Conservation (phyloP, 2,888 invertebrate species). For the Acleris laterana region DNA sequence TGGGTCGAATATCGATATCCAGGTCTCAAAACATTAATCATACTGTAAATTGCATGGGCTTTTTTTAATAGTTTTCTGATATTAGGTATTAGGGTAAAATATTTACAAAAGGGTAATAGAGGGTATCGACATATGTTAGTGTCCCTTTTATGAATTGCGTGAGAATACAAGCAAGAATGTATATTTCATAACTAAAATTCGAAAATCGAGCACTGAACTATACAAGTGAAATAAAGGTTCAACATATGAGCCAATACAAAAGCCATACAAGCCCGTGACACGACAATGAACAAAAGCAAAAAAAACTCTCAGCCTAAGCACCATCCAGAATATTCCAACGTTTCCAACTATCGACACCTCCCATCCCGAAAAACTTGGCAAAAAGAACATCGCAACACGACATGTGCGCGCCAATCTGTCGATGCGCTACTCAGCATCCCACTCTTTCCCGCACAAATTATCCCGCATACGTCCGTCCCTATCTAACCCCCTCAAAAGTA, state of each 20-base stretch:
- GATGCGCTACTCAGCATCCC: conserved; percentile 59
- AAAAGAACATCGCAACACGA: conserved; percentile 82
- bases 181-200: too few species aligned
- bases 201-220: too few species aligned
- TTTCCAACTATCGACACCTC: conserved; percentile 39
- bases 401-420: conserved; percentile 84
- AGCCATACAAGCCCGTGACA: too few species aligned
- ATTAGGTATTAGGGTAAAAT: too few species aligned
- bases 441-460: conserved; percentile 49
- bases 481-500: conserved; percentile 54
- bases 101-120: too few species aligned
- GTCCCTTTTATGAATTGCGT: too few species aligned
- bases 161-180: too few species aligned
- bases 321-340: neutral
- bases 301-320: neutral
- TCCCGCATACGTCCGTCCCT: conserved; percentile 44
- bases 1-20: conserved; percentile 42
- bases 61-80: too few species aligned
- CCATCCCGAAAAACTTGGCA: conserved; percentile 60
- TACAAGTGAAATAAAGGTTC: too few species aligned
- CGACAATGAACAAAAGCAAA: neutral
- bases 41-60: neutral
- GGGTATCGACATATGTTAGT: too few species aligned
- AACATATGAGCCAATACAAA: too few species aligned
- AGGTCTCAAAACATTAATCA: neutral